Conservation (phyloP, 2,113 vertebrate genomes). For the Plecotus auritus region DNA sequence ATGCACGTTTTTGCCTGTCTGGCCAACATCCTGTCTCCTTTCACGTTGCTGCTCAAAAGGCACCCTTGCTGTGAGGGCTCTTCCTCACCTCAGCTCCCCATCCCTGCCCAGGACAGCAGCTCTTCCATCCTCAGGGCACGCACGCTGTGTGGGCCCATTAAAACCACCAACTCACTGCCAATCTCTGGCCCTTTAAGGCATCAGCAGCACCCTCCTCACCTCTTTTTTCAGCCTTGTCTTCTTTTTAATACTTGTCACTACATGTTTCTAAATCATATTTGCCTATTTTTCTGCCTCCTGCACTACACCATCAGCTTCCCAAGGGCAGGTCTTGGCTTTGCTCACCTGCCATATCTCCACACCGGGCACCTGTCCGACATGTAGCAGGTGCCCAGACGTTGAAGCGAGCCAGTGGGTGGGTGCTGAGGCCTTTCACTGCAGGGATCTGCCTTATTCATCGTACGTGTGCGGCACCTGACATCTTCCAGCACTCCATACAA, state of each 20-base stretch:
- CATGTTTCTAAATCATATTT: background rate
- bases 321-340: background rate
- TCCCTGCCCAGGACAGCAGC: background rate
- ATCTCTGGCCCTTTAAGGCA: background rate
- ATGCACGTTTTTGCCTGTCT: background rate
- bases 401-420: accelerated
- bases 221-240: background rate
- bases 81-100: background rate
- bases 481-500: background rate
- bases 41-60: background rate
- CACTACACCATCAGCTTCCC: background rate
- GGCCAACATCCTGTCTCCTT: background rate
- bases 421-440: background rate
- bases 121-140: background rate
- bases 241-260: background rate
- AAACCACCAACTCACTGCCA: accelerated
- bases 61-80: background rate
- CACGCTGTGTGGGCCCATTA: accelerated
- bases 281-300: background rate
- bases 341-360: background rate
- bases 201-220: background rate
- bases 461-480: background rate
- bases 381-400: background rate
- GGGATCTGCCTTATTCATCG: background rate
- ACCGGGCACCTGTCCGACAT: background rate